Conservation (phyloP, 1,140 invertebrate genomes). For the Cataglyphis hispanica region DNA sequence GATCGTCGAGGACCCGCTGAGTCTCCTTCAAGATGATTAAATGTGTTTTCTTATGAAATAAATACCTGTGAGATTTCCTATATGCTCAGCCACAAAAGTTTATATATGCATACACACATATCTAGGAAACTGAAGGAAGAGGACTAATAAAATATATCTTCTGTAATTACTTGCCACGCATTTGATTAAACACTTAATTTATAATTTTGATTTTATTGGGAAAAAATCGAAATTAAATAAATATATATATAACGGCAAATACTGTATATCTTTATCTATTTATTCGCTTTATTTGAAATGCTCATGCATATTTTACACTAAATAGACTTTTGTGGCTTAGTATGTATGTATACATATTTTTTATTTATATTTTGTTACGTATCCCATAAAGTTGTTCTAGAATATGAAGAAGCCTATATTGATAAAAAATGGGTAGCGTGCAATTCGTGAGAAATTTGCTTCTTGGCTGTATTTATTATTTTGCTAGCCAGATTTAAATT, state of each 20-base stretch:
- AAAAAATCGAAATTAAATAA: not conserved
- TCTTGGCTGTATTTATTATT: conserved; percentile 38
- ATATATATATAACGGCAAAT: not conserved
- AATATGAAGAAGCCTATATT: not conserved
- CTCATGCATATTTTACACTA: not conserved
- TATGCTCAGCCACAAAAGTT: conserved; percentile 27
- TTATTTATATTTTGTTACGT: conserved; percentile 32
- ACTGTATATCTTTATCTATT: not conserved
- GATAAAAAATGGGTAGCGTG: conserved; percentile 16
- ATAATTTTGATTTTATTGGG: not conserved
- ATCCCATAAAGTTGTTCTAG: not conserved
- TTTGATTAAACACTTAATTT: conserved; percentile 8
- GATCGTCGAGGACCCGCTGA: conserved; percentile 83
- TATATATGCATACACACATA: not conserved
- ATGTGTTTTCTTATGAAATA: not conserved
- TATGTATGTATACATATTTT: conserved; percentile 9
- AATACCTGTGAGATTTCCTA: conserved; percentile 10
- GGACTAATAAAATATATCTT: not conserved
- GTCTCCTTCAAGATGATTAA: conserved; percentile 82
- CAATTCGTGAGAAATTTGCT: conserved; percentile 30
- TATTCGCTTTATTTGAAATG: not conserved
- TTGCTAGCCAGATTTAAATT: not conserved
- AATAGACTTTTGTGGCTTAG: conserved; percentile 39
- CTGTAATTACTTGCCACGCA: not conserved
- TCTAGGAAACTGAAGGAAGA: not conserved